Evolutionary conservation across 1,140 invertebrate genomes (phyloP).

Genomic region (Ips typographus): DNA sequence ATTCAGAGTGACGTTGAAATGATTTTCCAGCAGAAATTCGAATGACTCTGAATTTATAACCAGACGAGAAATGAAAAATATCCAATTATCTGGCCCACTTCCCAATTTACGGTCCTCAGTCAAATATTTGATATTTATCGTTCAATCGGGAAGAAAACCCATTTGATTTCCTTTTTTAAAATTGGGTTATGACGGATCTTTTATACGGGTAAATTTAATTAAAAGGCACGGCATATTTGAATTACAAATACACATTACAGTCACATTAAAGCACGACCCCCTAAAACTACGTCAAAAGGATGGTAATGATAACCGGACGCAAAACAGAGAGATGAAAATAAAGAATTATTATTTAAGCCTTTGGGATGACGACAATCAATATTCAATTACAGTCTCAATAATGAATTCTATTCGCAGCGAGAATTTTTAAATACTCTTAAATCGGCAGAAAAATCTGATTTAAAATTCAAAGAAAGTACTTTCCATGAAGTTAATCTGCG

Average conservation of each 20-base stretch:
- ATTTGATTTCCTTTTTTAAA: not conserved
- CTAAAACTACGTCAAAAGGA: no score
- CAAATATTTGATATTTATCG: conserved; percentile 24
- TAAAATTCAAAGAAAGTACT: conserved; percentile 9
- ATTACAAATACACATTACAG: no score
- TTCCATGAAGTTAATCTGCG: conserved; percentile 8
- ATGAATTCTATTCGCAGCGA: not conserved
- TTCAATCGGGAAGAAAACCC: conserved; percentile 1
- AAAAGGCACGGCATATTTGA: no score
- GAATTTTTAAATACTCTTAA: conserved; percentile 4
- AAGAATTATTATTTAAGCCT: no score
- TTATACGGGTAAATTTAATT: no score
- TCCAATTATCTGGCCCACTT: conserved; percentile 27
- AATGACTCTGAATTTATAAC: conserved; percentile 21
- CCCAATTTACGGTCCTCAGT: conserved; percentile 12
- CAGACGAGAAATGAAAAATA: conserved; percentile 23
- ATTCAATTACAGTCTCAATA: conserved; percentile 1
- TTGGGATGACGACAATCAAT: not conserved
- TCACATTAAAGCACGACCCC: no score
- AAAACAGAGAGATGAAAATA: no score
- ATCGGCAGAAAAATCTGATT: conserved; percentile 5
- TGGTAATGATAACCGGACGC: no score
- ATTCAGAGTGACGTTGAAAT: conserved; percentile 20
- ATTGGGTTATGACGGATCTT: no score
- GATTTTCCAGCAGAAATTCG: conserved; percentile 16